phyloP scores from a whole-genome alignment of 2,797 vertebrate genomes.

The Takifugu ocellatus region DNA sequence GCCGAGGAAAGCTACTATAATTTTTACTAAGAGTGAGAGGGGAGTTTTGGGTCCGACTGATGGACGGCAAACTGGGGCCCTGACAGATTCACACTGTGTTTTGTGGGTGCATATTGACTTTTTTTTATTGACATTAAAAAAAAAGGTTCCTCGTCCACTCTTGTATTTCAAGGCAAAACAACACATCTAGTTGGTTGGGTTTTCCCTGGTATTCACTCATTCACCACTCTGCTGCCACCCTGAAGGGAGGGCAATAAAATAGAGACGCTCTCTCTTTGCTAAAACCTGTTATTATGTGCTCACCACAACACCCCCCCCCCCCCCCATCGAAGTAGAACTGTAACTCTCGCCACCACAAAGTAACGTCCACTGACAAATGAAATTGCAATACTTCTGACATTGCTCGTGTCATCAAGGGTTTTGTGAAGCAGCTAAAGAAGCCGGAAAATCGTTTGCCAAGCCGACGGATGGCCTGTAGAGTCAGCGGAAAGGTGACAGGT shows the following conservation, averaged over 20 bases:
- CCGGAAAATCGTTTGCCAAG: conserved; percentile 49
- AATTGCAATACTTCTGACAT: conserved; percentile 55
- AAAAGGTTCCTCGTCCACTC: background rate
- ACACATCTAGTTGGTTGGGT: conserved; percentile 33
- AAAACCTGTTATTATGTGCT: conserved; percentile 14
- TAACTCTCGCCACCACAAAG: conserved; percentile 28
- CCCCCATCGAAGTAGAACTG: conserved; percentile 53
- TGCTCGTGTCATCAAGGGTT: conserved; percentile 64
- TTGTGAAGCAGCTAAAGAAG: conserved; percentile 56
- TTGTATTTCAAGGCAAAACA: conserved; percentile 44
- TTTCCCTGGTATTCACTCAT: conserved; percentile 18
- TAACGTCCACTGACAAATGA: conserved; percentile 57
- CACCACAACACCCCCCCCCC: conserved; percentile 39
- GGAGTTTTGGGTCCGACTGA: conserved; percentile 47
- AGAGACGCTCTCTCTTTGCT: conserved; percentile 47
- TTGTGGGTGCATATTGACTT: background rate
- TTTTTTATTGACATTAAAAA: too few species aligned
- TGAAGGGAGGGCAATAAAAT: conserved; percentile 59
- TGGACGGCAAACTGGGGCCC: conserved; percentile 33
- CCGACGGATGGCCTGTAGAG: conserved; percentile 50
- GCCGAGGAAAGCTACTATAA: conserved; percentile 32
- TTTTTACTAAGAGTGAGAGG: conserved; percentile 16
- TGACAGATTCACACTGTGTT: conserved; percentile 66
- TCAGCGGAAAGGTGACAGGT: conserved; percentile 69
- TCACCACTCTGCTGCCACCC: conserved; percentile 18